Conservation (phyloP, 2,888 invertebrate species). For the Aleiodes leptofemur region DNA sequence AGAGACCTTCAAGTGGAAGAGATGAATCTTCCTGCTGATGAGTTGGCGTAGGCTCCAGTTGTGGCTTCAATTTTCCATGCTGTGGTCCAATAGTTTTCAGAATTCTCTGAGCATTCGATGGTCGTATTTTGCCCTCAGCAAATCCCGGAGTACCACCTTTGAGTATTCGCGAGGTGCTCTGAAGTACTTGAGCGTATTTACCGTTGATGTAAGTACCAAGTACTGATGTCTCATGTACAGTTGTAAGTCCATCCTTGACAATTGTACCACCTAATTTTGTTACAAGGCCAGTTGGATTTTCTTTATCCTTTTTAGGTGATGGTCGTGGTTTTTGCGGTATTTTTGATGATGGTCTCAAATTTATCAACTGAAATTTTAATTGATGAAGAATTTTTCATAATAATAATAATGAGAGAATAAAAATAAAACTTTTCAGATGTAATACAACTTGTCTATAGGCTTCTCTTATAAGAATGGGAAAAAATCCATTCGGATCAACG, state of each 20-base stretch:
- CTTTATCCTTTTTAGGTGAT: conserved; percentile 77
- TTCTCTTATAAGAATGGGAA: too few relatives aligned
- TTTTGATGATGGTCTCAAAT: conserved; percentile 84
- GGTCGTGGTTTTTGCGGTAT: conserved; percentile 76
- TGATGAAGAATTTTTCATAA: background rate
- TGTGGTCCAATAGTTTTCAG: conserved; percentile 86
- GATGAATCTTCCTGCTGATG: conserved; percentile 79
- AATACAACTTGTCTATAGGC: too few relatives aligned
- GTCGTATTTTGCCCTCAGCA: conserved; percentile 80
- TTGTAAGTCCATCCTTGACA: conserved; percentile 88
- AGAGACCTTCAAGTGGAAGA: conserved; percentile 78
- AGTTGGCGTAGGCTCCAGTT: conserved; percentile 82
- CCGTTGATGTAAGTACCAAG: conserved; percentile 91
- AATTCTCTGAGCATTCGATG: conserved; percentile 82
- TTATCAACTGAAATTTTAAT: conserved; percentile 77
- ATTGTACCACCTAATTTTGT: conserved; percentile 90
- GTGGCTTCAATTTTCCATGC: conserved; percentile 74
- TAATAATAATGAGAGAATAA: too few relatives aligned
- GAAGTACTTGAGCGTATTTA: conserved; percentile 90
- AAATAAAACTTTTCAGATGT: too few relatives aligned
- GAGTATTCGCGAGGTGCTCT: conserved; percentile 86
- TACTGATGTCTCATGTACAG: conserved; percentile 92
- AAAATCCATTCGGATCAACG: background rate
- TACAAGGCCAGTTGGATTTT: conserved; percentile 87
- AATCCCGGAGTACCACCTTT: conserved; percentile 59